Evolutionary conservation across 2,113 vertebrate genomes (phyloP), one percentile per base, ranked within the genome.

Genomic region (Australoheros scitulus): DNA sequence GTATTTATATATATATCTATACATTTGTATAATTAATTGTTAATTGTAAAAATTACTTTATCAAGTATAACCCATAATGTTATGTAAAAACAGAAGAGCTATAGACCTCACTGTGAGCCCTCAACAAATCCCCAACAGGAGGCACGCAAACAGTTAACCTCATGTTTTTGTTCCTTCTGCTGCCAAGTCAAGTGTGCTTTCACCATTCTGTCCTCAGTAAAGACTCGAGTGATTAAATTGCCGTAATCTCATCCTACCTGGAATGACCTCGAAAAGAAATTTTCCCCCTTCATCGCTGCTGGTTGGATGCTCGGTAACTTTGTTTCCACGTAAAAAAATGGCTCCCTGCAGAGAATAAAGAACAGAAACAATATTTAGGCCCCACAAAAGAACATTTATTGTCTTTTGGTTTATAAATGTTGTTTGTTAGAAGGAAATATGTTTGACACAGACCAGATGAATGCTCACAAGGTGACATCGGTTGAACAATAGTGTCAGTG

Each of bases 211-310:
- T 70, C 61, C 50, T 63, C 17, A 34, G 61, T 26, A 13, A 70
- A 78, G 50, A 81, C 52, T 43, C 55, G 74, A 63, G 5, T n/a
- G 11, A 55, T 82, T 43, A 18, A 52, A 32, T 61, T 50, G 52
- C 22, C 47, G 56, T 75, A 20, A 52, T 76, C 95, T 78, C 38
- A 32, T 88, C 96, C 85, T 98, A 99, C 98, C 98, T 97, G 98
- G 96, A 96, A 97, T 85, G 88, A 99, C 96, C 96, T 99, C 98
- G 86, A 99, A 99, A 86, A 99, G 97, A 92, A 97, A 99, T 92
- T 97, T 99, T 22, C 97, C 97, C 22, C 96, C 96, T 65, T 96
- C 98, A 79, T 99, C 98, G 56, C 97, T 96, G 92, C 95, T 97
- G 95, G 93, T 97, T 17, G 97, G 95, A 94, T 99, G 98, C 63